Base-by-base conservation (phyloP, 2,797 vertebrate genomes). In the Atherinosoma microstoma region DNA sequence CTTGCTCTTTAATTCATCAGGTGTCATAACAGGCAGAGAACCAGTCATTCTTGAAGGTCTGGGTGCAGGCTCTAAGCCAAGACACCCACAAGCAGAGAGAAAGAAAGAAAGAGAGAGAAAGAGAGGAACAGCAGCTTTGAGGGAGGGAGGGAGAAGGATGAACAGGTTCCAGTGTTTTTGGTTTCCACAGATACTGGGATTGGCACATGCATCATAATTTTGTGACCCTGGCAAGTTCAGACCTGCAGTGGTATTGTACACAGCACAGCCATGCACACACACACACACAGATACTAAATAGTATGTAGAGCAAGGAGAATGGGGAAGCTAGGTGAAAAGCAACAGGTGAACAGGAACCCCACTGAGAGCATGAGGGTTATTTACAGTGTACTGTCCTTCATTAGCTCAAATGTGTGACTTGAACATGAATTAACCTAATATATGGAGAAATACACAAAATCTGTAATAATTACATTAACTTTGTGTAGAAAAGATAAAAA, bases 141-240 rank as follows among this genome's bases (percentile, higher is more conserved):
- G 94, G 64, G 81, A 66, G 40, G 66, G 75, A 62, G 38, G 70
- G 73, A 65, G 86, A 86, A 32, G 94, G 94, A 96, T 91, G 93
- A 95, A 98, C 96, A 96, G 96, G 96, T 97, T 97, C 95, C 96
- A 92, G 92, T 99, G 97, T 98, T 98, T 96, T 95, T 95, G 94
- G 98, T 99, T 97, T 98, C 98, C 97, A 99, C 96, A 99, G 97
- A 97, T 96, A 99, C 97, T 92, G 95, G 93, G 92, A 95, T 94
- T 96, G 96, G 96, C 96, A 96, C 91, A 92, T 92, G 94, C 89
- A 94, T 92, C 92, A 93, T 93, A 90, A 94, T 93, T 94, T 92
- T 87, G 87, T 91, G 94, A 93, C 93, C 79, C 86, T 76, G 93
- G 90, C 98, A 72, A 97, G 98, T 98, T 96, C 92, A 94, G 96